phyloP scores from a whole-genome alignment of 35 echinoderm and acorn worm genomes.

The Heliocidaris erythrogramma region DNA sequence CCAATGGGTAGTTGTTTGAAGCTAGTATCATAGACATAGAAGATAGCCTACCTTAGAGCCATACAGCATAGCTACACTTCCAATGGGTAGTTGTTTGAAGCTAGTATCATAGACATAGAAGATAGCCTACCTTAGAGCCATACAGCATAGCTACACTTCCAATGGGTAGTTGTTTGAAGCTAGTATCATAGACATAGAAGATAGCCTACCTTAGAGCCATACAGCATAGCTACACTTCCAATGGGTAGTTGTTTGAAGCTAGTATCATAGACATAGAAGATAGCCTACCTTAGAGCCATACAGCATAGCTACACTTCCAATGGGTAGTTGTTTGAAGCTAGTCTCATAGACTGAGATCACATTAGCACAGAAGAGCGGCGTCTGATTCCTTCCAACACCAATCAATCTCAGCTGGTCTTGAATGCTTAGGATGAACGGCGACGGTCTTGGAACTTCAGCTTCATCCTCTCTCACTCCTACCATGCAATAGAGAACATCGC shows the following conservation, averaged over 20 bases:
- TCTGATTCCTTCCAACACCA: constrained; percentile 66
- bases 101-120: constrained; percentile 4
- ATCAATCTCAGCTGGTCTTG: constrained; percentile 69
- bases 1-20: constrained; percentile 59
- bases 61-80: constrained; percentile 84
- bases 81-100: constrained; percentile 57
- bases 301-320: constrained; percentile 76
- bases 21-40: background rate
- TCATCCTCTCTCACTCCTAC: background rate
- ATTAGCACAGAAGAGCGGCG: constrained; percentile 81
- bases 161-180: constrained; percentile 54
- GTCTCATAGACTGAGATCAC: constrained; percentile 18
- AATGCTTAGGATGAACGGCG: constrained; percentile 48
- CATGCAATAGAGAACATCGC: background rate
- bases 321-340: constrained; percentile 51
- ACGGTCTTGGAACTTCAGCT: background rate
- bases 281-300: constrained; percentile 85
- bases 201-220: constrained; percentile 80
- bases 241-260: constrained; percentile 54
- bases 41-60: constrained; percentile 71
- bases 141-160: constrained; percentile 84
- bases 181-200: background rate
- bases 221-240: constrained; percentile 79
- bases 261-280: background rate
- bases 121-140: constrained; percentile 73